A percentile compares a stretch with the other conserved stretches of the same genome.
These are phyloP conservation scores for Passer montanus DNA, from an alignment of 2,113 vertebrate species.

Conservation along the genomic window DNA sequence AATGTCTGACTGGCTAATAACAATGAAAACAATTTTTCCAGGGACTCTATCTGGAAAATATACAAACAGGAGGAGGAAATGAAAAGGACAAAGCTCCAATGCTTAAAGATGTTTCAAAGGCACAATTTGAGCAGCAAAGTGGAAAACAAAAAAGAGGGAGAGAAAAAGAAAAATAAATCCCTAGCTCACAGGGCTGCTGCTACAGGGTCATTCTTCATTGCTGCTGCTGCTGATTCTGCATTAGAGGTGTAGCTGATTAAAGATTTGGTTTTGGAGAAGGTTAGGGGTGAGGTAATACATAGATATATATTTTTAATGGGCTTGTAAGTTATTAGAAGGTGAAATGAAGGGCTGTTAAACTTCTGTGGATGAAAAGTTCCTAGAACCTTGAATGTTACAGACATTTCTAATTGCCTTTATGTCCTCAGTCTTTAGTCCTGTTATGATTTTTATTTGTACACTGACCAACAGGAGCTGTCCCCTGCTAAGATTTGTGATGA, in stretches of 20 bases:
- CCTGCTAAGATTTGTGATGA: conserved; percentile 14
- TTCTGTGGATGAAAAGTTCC: background rate
- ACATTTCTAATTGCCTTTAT: background rate
- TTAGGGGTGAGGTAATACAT: conserved; percentile 26
- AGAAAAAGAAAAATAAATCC: background rate
- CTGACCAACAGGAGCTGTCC: background rate
- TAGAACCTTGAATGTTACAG: background rate
- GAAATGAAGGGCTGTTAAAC: conserved; percentile 16
- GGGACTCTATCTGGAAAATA: background rate
- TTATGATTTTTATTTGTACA: background rate
- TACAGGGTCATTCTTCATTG: conserved; percentile 62
- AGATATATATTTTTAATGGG: conserved; percentile 48
- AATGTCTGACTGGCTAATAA: conserved; percentile 19
- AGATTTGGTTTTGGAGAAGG: conserved; percentile 50
- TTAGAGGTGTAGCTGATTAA: conserved; percentile 63
- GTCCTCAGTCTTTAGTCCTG: background rate
- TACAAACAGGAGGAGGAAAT: background rate
- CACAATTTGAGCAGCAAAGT: background rate
- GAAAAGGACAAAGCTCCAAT: conserved; percentile 8
- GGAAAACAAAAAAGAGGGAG: rapidly evolving
- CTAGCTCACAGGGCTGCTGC: background rate
- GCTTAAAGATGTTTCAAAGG: conserved; percentile 42
- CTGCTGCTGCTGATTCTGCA: conserved; percentile 61
- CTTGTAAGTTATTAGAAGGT: conserved; percentile 48
- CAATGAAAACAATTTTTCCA: conserved; percentile 32